These are phyloP conservation scores for Odontomachus brunneus DNA, from an alignment of 1,140 invertebrate species.

Conservation along the genomic window DNA sequence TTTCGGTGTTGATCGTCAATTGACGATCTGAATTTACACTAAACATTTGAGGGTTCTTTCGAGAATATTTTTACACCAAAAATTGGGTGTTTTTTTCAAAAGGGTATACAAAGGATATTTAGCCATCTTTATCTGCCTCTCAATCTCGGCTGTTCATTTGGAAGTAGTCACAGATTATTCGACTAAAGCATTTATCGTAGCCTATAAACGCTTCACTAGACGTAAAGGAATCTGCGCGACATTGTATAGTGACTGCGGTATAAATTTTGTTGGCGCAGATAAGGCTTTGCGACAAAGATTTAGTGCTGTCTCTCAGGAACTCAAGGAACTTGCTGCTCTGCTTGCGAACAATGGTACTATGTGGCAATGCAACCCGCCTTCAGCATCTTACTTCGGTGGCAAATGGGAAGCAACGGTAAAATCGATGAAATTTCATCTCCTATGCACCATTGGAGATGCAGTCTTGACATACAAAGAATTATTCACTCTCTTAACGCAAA, in stretches of 20 bases:
- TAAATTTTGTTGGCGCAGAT: conserved; percentile 74
- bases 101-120: too few species aligned
- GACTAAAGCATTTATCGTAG: too few species aligned
- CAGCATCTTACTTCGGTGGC: conserved; percentile 72
- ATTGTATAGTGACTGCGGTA: conserved; percentile 78
- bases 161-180: too few species aligned
- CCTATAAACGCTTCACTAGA: conserved; percentile 64
- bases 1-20: too few species aligned
- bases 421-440: conserved; percentile 60
- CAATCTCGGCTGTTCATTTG: too few species aligned
- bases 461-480: conserved; percentile 68
- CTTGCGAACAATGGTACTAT: neutral
- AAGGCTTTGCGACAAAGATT: conserved; percentile 58
- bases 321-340: neutral
- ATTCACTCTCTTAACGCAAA: conserved; percentile 34
- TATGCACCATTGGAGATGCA: conserved; percentile 44
- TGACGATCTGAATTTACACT: too few species aligned
- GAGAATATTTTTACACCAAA: too few species aligned
- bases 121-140: too few species aligned
- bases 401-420: conserved; percentile 73
- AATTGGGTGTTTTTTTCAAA: too few species aligned
- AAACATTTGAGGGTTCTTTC: too few species aligned
- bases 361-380: conserved; percentile 12
- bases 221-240: conserved; percentile 56
- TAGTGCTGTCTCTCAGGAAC: neutral